Base-by-base conservation (phyloP, 2,888 invertebrate genomes). In the Parnassius glacialis region DNA sequence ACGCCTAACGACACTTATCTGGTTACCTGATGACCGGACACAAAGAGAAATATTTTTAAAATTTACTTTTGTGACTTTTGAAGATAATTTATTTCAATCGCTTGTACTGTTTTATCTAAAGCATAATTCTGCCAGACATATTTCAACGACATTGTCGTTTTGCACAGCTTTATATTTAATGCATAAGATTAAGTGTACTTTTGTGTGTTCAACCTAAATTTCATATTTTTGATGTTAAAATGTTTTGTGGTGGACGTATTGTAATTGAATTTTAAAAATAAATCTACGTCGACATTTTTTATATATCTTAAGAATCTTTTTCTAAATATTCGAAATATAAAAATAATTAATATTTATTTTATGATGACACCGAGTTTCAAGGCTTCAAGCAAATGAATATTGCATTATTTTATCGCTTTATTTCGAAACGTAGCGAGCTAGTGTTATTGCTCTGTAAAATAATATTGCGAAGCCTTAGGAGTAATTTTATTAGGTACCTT, bases 1-100 rank as follows among this genome's bases (percentile, higher is more conserved):
- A 76, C 73, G 69, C 68, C 67, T 67, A 66, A 70, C 71, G 61
- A 69, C 60, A 68, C 62, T 72, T 75, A 72, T 69, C 73, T 71
- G 71, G 68, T 74, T 71, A 72, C 68, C 67, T 68, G 69, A 67
- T 62, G 61, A 67, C 65, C 62, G 63, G 48, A 61, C 67, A 67
- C 66, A 65, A 71, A 68, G 66, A 66, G 57, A 67, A 66, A 68
- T 68, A 65, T 61, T 64, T 65, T 66, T 57, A 65, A 68, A 59
- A 65, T 69, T 70, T 69, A 72, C 69, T 70, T 65, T 64, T 61
- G 65, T 65, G 65, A 63, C 62, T 67, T 63, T 65, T 34, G 62
- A 61, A 34, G 60, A 55, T 64, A 67, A 73, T 70, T 71, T 71
- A 71, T 68, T 67, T 64, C 62, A 48, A 51, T 61, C 64, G 59